Evolutionary conservation across 2,113 vertebrate species (phyloP).

Genomic region (Brienomyrus brachyistius): DNA sequence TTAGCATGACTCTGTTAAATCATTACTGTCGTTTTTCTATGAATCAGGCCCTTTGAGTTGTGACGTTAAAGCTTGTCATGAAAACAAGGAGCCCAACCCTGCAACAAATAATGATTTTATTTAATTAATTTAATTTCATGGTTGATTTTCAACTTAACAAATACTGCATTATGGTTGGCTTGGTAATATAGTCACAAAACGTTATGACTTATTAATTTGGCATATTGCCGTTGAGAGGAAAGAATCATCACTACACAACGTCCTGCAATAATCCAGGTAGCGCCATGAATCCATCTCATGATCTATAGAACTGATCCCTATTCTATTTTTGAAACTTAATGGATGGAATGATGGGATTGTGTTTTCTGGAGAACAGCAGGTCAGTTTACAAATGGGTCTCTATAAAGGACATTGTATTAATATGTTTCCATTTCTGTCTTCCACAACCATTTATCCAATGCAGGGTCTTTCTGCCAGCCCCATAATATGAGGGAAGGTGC

Average conservation of each 20-base stretch:
- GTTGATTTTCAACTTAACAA: not conserved
- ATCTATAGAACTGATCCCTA: not conserved
- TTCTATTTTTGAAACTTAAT: conserved; percentile 7
- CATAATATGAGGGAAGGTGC: not conserved
- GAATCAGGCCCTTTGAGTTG: not conserved
- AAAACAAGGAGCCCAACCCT: not conserved
- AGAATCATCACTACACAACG: not conserved
- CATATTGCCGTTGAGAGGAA: not conserved
- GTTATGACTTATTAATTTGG: not conserved
- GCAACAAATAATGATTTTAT: not conserved
- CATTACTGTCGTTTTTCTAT: not conserved
- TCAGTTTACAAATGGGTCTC: not conserved
- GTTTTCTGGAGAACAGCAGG: conserved; percentile 1
- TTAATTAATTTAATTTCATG: not conserved
- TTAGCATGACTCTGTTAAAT: not conserved
- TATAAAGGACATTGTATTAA: not conserved
- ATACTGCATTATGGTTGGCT: not conserved
- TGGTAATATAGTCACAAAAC: not conserved
- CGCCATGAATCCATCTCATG: not conserved
- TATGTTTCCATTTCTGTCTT: conserved; percentile 3
- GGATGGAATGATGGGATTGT: not conserved
- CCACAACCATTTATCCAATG: not conserved
- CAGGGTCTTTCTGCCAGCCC: not conserved
- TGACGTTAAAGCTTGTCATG: not conserved
- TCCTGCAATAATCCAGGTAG: not conserved